Conservation (phyloP, 2,797 vertebrate genomes). For the Poecilia wingei region DNA sequence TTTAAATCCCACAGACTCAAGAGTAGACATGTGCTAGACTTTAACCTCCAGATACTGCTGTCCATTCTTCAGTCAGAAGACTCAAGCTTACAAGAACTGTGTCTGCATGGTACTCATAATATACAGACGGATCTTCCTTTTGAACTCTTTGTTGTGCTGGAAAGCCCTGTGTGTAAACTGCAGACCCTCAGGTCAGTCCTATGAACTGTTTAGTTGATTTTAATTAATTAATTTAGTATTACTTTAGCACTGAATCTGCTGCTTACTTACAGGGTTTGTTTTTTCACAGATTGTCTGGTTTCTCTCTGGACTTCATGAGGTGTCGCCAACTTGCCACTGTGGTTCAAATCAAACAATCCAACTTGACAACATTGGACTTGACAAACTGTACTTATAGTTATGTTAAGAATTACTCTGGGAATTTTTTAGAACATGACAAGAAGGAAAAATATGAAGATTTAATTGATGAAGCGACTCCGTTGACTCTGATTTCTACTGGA, state of each 20-base stretch:
- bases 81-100: slow-evolving; percentile 18
- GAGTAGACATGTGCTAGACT: neutral
- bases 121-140: accelerated
- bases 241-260: neutral
- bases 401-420: neutral
- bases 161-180: slow-evolving; percentile 19
- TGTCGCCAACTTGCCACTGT: slow-evolving; percentile 2
- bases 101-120: neutral
- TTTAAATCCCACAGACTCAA: slow-evolving; percentile 14
- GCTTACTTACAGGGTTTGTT: neutral
- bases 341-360: neutral
- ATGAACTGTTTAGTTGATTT: neutral
- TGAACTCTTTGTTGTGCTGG: neutral
- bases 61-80: neutral
- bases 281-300: slow-evolving; percentile 19
- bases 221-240: neutral
- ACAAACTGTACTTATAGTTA: slow-evolving; percentile 19
- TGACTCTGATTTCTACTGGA: slow-evolving; percentile 11
- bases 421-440: neutral
- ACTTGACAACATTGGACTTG: slow-evolving; percentile 16
- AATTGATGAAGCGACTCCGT: slow-evolving; percentile 6
- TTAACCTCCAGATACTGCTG: neutral
- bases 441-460: neutral
- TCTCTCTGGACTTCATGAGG: neutral
- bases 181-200: slow-evolving; percentile 9